phyloP scores from a whole-genome alignment of 2,888 invertebrate species.

The Byasa hedistus region DNA sequence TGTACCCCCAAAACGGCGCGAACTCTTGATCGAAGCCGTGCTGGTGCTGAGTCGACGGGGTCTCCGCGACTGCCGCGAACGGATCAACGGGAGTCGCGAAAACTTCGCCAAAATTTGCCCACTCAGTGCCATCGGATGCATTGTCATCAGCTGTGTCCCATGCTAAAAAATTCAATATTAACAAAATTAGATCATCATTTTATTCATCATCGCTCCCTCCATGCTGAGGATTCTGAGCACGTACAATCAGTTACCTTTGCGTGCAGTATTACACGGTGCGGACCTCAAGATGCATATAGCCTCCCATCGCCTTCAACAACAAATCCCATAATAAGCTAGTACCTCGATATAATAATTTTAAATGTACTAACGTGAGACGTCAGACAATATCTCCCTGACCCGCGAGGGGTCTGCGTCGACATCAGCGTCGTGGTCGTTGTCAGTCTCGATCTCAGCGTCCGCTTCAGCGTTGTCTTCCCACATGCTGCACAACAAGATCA shows the following conservation, averaged over 20 bases:
- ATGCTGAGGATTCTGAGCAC: no score
- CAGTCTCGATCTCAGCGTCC: constrained; percentile 45
- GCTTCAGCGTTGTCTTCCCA: constrained; percentile 53
- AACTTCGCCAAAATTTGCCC: constrained; percentile 59
- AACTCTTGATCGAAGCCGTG: constrained; percentile 33
- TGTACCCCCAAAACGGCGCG: constrained; percentile 47
- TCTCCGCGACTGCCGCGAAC: constrained; percentile 31
- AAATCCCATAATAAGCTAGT: no score
- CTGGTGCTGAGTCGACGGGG: constrained; percentile 23
- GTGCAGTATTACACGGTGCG: no score
- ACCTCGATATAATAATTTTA: neutral
- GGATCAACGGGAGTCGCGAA: constrained; percentile 36
- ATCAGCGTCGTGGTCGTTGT: constrained; percentile 37
- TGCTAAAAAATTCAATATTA: constrained; percentile 37
- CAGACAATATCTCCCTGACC: constrained; percentile 36
- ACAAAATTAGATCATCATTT: no score
- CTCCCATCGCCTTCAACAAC: no score
- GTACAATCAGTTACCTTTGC: no score
- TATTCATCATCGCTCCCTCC: no score
- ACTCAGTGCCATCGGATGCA: constrained; percentile 40
- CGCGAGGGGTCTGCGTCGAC: constrained; percentile 38
- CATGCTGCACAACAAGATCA: constrained; percentile 43
- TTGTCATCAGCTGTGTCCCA: constrained; percentile 44
- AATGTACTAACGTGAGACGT: constrained; percentile 40
- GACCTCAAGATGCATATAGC: no score